Conservation (phyloP, 2,888 invertebrate species). For the Drosophila subsilvestris region DNA sequence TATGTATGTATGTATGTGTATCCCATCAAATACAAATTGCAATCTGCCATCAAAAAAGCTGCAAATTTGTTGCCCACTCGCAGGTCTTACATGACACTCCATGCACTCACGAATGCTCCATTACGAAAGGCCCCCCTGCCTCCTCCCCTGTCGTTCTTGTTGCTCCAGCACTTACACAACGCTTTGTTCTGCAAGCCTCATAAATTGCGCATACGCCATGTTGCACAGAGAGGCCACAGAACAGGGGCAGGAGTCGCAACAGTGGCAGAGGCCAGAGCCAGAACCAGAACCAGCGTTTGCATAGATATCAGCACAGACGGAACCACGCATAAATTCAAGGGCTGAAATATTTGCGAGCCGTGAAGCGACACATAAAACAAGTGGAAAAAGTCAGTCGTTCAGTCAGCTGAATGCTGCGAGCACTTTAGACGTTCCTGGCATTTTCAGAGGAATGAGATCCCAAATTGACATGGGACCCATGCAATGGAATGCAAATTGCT, state of each 20-base stretch:
- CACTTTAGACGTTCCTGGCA: constrained; percentile 45
- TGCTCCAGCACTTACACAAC: constrained; percentile 46
- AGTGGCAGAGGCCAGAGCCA: not conserved
- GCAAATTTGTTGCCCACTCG: constrained; percentile 41
- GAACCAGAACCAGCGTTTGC: not conserved
- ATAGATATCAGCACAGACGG: constrained; percentile 21
- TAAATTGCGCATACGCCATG: constrained; percentile 74
- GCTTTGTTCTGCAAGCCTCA: constrained; percentile 69
- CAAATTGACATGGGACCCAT: constrained; percentile 62
- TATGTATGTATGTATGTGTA: constrained; percentile 5
- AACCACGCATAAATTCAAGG: constrained; percentile 65
- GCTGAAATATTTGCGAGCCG: constrained; percentile 69
- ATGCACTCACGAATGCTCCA: constrained; percentile 24
- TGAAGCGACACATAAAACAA: constrained; percentile 45
- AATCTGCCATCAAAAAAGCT: constrained; percentile 1
- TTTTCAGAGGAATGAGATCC: constrained; percentile 21
- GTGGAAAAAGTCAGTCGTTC: constrained; percentile 34
- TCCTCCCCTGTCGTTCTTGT: constrained; percentile 6
- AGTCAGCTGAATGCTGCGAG: constrained; percentile 47
- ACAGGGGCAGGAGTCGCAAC: not conserved
- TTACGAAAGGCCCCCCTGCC: constrained; percentile 24
- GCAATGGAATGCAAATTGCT: constrained; percentile 67
- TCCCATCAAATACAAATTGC: constrained; percentile 18
- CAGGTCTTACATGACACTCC: constrained; percentile 14
- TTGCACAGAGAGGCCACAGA: constrained; percentile 42